Conservation (phyloP, 37 sponge, comb jelly and placozoan genomes). For the Chondrilla cf. caribensis region DNA sequence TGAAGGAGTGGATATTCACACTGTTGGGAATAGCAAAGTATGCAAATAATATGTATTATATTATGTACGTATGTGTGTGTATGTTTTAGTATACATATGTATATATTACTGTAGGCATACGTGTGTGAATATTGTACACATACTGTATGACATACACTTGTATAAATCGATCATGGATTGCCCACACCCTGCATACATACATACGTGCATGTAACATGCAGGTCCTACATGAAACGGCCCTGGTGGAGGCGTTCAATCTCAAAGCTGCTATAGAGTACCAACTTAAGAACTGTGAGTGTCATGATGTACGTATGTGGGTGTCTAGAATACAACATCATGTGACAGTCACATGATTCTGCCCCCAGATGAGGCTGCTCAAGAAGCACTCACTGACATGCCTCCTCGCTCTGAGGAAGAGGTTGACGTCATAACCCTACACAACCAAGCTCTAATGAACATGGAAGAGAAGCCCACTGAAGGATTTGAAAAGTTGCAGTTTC, state of each 20-base stretch:
- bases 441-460: constrained; percentile 98
- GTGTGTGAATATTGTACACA: too few relatives aligned
- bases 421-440: constrained; percentile 94
- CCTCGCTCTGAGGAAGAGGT: constrained; percentile 95
- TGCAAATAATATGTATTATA: too few relatives aligned
- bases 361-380: constrained; percentile 82
- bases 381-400: constrained; percentile 98
- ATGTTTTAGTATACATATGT: background rate
- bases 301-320: background rate
- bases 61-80: background rate
- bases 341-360: background rate
- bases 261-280: constrained; percentile 98
- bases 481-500: constrained; percentile 99
- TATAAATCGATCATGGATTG: too few relatives aligned
- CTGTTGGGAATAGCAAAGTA: constrained; percentile 93
- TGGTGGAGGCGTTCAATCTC: constrained; percentile 96
- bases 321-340: background rate
- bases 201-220: background rate
- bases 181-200: too few relatives aligned
- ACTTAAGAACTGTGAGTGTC: constrained; percentile 86
- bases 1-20: constrained; percentile 91
- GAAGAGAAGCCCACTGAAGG: constrained; percentile 85
- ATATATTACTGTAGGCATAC: too few relatives aligned
- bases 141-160: too few relatives aligned
- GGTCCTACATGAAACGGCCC: constrained; percentile 93